phyloP scores from a whole-genome alignment of 2,797 vertebrate genomes.

The Lagocephalus sceleratus region DNA sequence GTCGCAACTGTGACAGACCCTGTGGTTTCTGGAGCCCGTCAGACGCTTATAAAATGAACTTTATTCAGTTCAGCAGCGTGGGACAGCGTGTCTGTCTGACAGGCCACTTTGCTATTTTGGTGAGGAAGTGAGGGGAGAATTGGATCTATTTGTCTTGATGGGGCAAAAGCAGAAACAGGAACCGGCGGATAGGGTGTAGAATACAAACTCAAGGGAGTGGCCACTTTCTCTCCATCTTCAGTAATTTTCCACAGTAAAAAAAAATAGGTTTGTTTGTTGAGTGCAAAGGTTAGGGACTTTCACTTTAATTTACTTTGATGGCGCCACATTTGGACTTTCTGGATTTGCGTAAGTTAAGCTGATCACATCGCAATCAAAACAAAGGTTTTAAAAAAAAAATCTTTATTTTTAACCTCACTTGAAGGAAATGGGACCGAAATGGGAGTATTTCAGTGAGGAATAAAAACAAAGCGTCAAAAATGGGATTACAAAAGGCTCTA shows the following conservation, averaged over 20 bases:
- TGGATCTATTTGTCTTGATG: slow-evolving; percentile 48
- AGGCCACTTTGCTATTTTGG: slow-evolving; percentile 34
- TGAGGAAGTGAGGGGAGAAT: slow-evolving; percentile 58
- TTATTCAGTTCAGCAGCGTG: slow-evolving; percentile 17
- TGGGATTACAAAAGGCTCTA: too few relatives aligned
- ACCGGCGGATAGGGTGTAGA: slow-evolving; percentile 48
- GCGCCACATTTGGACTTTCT: background rate
- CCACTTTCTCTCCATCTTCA: slow-evolving; percentile 29
- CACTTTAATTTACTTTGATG: too few relatives aligned
- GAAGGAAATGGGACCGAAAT: background rate
- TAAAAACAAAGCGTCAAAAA: background rate
- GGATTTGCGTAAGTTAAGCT: background rate
- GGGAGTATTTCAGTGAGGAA: background rate
- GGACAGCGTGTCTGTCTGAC: slow-evolving; percentile 24
- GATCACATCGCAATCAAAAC: background rate
- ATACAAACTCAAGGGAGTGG: slow-evolving; percentile 39
- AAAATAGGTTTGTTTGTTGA: slow-evolving; percentile 5
- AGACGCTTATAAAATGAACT: slow-evolving; percentile 44
- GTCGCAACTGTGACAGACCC: slow-evolving; percentile 10
- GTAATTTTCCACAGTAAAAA: slow-evolving; percentile 27
- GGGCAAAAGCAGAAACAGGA: slow-evolving; percentile 53
- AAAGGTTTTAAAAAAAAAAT: background rate
- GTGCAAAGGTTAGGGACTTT: background rate
- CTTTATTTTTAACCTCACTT: background rate
- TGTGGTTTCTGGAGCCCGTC: slow-evolving; percentile 11